Base-by-base conservation (phyloP, 2,797 vertebrate species). In the Dendrocincla fuliginosa region DNA sequence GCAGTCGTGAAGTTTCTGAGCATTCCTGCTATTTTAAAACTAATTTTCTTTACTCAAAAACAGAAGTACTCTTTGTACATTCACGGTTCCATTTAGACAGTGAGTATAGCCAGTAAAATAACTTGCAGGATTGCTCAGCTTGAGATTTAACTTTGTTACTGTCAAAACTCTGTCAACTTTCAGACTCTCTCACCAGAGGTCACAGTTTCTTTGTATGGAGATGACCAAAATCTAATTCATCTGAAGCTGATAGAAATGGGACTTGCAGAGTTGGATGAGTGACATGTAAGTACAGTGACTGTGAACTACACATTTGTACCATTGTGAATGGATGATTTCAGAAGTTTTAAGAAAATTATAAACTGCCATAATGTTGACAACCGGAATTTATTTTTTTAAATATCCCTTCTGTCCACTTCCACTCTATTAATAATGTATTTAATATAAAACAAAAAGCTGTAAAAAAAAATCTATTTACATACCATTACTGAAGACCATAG, bases 161-260 rank as follows among this genome's bases (percentile, higher is more conserved):
- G 11, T 63, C n/a, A 89, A 41, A 83, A 59, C 39, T 57, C 27
- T 87, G 6, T 83, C 7, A 77, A 41, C 28, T 93, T 96, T 50
- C 94, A 98, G 98, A 84, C 96, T 87, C 68, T 95, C 35, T 93
- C 96, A 76, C 98, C 99, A 28, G 98, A 99, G 76, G 94, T 98
- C 64, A 98, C 94, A 3, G 97, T 99, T 93, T 96, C 96, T 39
- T 97, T 99, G 82, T 99, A 98, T 95, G 97, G 98, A 32, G 96
- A 98, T 49, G 92, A 98, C 1, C 96, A 97, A 61, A 94, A 91
- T 25, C 93, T 98, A 35, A 95, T 99, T 68, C 98, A 99, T 39
- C 96, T 97, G 95, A 97, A 98, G 42, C 98, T 99, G 90, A 94
- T 99, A 94, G 97, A 96, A 95, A 97, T 97, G 78, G 99, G 99